These are phyloP conservation scores for Entelurus aequoreus DNA, from an alignment of 2,113 vertebrate genomes.

Conservation along the genomic window DNA sequence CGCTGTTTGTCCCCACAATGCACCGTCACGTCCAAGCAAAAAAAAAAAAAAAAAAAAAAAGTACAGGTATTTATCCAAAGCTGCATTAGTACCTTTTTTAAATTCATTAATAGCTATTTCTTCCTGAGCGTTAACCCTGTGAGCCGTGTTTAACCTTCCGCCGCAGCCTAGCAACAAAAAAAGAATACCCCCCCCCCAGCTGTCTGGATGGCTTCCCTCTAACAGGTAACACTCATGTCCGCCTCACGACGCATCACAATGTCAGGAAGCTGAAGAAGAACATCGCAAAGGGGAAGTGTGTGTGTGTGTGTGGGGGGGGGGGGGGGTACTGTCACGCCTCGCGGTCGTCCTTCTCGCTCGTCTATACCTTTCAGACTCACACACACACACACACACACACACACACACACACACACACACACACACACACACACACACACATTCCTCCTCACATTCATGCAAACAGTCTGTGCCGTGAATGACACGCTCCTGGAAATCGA, in stretches of 20 bases:
- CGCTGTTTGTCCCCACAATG: too few species aligned
- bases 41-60: too few species aligned
- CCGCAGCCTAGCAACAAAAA: too few species aligned
- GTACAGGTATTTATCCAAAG: too few species aligned
- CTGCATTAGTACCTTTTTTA: too few species aligned
- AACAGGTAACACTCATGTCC: conserved; percentile 5
- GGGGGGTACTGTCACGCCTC: conserved; percentile 47
- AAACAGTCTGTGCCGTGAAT: conserved; percentile 32
- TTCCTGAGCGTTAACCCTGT: too few species aligned
- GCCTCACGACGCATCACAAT: conserved; percentile 50
- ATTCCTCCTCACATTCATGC: conserved; percentile 37
- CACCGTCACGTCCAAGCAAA: too few species aligned
- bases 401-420: conserved; percentile 1
- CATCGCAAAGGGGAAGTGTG: conserved; percentile 30
- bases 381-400: too few species aligned
- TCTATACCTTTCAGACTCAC: not conserved
- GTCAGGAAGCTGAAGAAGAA: conserved; percentile 50
- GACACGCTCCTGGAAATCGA: conserved; percentile 44
- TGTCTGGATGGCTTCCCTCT: too few species aligned
- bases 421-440: not conserved
- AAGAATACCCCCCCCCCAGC: not conserved
- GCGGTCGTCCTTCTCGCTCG: conserved; percentile 50
- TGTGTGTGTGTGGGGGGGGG: not conserved
- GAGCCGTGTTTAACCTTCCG: too few species aligned
- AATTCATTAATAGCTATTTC: too few species aligned